phyloP scores from a whole-genome alignment of 1,140 invertebrate species.

The Conus ventricosus region DNA sequence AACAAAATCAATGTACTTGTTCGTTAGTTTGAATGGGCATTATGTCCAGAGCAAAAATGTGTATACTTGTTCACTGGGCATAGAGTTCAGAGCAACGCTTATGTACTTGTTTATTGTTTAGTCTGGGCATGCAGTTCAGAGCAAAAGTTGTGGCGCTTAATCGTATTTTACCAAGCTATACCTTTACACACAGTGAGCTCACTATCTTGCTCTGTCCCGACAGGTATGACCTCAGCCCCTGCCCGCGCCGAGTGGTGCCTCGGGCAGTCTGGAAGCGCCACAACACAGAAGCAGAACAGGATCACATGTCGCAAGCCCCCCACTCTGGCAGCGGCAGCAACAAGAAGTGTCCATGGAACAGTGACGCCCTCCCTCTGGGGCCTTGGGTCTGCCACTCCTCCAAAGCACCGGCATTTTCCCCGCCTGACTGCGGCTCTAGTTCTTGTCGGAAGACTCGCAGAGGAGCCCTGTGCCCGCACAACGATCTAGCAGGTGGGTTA shows the following conservation, averaged over 20 bases:
- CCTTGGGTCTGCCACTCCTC: not conserved
- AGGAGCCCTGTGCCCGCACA: not conserved
- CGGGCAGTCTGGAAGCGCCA: slow-evolving; percentile 13
- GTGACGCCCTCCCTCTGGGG: not conserved
- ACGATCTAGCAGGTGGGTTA: not conserved
- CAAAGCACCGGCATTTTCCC: not conserved
- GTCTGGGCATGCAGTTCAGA: too few relatives aligned
- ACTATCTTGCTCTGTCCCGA: not conserved
- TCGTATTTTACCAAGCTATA: too few relatives aligned
- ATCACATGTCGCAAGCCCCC: not conserved
- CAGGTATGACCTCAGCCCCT: not conserved
- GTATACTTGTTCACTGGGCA: too few relatives aligned
- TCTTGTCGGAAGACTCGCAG: not conserved
- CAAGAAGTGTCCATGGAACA: not conserved
- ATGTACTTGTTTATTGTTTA: too few relatives aligned
- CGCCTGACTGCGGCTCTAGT: not conserved
- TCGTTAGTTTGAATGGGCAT: too few relatives aligned
- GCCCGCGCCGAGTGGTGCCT: not conserved
- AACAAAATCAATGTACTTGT: too few relatives aligned
- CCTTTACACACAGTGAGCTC: too few relatives aligned
- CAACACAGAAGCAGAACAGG: not conserved
- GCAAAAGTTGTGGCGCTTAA: too few relatives aligned
- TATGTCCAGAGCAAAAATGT: too few relatives aligned
- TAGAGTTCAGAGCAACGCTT: too few relatives aligned
- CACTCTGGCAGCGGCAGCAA: not conserved